These are phyloP conservation scores for Peromyscus polionotus DNA, from an alignment of 2,113 vertebrate genomes.

Conservation along the genomic window DNA sequence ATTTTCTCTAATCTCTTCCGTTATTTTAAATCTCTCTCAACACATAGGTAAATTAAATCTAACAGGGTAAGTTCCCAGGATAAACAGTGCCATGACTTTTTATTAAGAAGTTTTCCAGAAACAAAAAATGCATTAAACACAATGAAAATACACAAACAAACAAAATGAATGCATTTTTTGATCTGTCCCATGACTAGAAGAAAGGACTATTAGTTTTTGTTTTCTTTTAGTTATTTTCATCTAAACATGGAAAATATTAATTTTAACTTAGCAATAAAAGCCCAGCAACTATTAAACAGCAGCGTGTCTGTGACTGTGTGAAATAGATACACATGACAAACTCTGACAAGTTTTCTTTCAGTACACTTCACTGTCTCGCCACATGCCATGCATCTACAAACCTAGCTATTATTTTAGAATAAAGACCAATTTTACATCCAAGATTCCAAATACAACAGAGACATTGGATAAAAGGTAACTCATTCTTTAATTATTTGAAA, in stretches of 20 bases:
- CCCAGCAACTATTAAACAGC: background rate
- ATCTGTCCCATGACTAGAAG: background rate
- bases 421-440: slow-evolving; percentile 19
- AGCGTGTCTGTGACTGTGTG: background rate
- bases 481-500: background rate
- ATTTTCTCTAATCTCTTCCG: background rate
- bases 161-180: background rate
- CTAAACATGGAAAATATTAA: background rate
- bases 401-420: slow-evolving; percentile 52
- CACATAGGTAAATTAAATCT: background rate
- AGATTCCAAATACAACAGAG: slow-evolving; percentile 14
- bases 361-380: slow-evolving; percentile 20
- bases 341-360: slow-evolving; percentile 63
- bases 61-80: background rate
- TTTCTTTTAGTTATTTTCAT: background rate
- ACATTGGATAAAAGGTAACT: background rate
- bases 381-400: slow-evolving; percentile 9
- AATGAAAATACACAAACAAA: background rate
- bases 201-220: background rate
- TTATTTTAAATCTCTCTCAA: background rate
- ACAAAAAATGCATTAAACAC: background rate
- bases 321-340: slow-evolving; percentile 59
- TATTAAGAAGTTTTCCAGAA: background rate
- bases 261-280: background rate
- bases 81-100: background rate